Evolutionary conservation across 2,888 invertebrate genomes (phyloP), one percentile per base, ranked within the genome.

Genomic region (Lasioglossum morio): DNA sequence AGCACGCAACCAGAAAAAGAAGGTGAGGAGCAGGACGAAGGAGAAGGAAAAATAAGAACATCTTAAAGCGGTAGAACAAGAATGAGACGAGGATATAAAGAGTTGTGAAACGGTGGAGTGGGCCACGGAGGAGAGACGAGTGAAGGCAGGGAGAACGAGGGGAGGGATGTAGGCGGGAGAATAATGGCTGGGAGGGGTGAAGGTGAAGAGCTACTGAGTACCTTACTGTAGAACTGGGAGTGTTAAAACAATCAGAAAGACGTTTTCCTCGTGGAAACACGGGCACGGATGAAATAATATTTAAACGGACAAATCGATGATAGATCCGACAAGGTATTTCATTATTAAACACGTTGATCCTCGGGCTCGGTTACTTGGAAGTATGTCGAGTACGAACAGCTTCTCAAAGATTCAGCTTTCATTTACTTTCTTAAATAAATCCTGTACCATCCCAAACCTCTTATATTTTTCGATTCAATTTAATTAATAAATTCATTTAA

Each of bases 191-290:
- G 8, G 5, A 48, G 63, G 53, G 57, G 60, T 27, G 37, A 40
- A 74, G 76, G 77, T 40, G 57, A 75, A 69, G 66, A 70, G 79
- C 23, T 34, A n/a, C 76, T 70, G 63, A 81, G 57, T 46, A 74
- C 43, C 14, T 57, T 66, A 72, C 70, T 72, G 43, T 19, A 72
- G 19, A 12, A 34, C 4, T 27, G n/a, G 3, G 40, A 74, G 30
- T 57, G 74, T 57, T 84, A 63, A 70, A 63, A 79, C 70, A 74
- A 82, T 80, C 74, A 53, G 43, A 66, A 74, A 46, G 77, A 40
- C 63, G 74, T 80, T 69, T 27, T 70, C 8, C 63, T 82, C 34
- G 27, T 34, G 14, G 4, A 19, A 57, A 69, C 30, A 5, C 70
- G 40, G 7, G 23, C 70, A 12, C 40, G n/a, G 7, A 5, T n/a